Base-by-base conservation (phyloP, 2,797 vertebrate genomes). In the Semaprochilodus insignis region DNA sequence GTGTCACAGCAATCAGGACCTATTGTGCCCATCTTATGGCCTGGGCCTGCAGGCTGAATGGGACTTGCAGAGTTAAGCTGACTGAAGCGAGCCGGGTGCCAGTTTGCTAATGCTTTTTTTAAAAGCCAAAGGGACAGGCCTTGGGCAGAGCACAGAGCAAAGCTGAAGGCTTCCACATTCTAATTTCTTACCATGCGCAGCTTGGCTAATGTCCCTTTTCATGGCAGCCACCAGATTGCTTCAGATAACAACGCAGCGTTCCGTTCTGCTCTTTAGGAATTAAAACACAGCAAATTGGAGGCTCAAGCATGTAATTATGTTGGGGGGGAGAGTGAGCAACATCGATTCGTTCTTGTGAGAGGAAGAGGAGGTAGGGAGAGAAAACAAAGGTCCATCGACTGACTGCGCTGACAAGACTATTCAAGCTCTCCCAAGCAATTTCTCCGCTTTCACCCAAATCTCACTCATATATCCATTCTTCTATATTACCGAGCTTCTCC, bases 241-340 rank as follows among this genome's bases (percentile, higher is more conserved):
- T 91, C 86, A 83, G 93, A 93, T 93, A 93, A 92, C 91, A 90
- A 92, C 90, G 82, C 80, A 74, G 83, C 85, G 88, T 91, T 91
- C 90, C 89, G 85, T 91, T 90, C 89, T 86, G 91, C 90, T 92
- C 91, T 88, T 89, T 91, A 88, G 88, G 91, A 93, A 94, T 93
- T 90, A 93, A 93, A 93, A 92, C 85, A 92, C 85, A 89, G 89
- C 84, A 93, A 93, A 94, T 92, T 91, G 91, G 90, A 93, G 90
- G 90, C 88, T 91, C 85, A 91, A 93, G 91, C 93, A 93, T 93
- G 91, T 92, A 93, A 94, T 94, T 93, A 93, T 85, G 86, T 89
- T 79, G 89, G 90, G 92, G 70, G 25, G 34, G 86, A 86, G 86
- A 88, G 87, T 85, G 85, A 88, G 91, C 91, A 91, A 88, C 92